phyloP scores from a whole-genome alignment of 2,113 vertebrate genomes.

The Natator depressus region DNA sequence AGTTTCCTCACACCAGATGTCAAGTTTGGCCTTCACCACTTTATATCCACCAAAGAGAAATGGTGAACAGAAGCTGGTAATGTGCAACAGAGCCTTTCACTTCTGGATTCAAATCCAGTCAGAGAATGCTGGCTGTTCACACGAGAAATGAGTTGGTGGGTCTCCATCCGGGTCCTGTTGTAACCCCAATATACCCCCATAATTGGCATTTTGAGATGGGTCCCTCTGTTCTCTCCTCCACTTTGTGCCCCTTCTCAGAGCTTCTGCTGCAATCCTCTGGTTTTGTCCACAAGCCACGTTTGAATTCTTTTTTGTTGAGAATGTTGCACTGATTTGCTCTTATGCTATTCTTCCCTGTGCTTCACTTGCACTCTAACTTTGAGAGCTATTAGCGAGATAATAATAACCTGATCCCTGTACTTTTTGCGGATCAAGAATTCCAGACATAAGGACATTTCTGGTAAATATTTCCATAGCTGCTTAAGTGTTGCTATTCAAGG shows the following conservation, averaged over 20 bases:
- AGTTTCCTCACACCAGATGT: background rate
- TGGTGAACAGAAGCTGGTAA: accelerated
- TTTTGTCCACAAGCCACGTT: background rate
- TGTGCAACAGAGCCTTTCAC: background rate
- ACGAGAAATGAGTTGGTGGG: accelerated
- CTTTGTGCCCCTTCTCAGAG: background rate
- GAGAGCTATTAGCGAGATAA: background rate
- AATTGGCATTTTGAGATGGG: background rate
- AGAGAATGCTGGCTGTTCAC: background rate
- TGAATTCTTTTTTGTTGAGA: background rate
- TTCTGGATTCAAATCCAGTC: background rate
- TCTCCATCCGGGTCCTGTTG: background rate
- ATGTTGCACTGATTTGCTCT: background rate
- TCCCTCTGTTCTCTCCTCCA: background rate
- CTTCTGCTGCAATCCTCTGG: background rate
- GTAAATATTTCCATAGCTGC: background rate
- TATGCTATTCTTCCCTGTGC: background rate
- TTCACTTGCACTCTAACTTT: background rate
- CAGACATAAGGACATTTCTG: too few relatives aligned
- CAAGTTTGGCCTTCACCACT: accelerated
- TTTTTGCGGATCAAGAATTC: background rate
- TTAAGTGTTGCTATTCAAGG: background rate
- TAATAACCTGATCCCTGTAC: accelerated
- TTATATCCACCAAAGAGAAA: background rate
- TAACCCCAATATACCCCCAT: accelerated